These are phyloP conservation scores for Bimastos eiseni DNA, from an alignment of 2,888 invertebrate genomes.

Conservation along the genomic window DNA sequence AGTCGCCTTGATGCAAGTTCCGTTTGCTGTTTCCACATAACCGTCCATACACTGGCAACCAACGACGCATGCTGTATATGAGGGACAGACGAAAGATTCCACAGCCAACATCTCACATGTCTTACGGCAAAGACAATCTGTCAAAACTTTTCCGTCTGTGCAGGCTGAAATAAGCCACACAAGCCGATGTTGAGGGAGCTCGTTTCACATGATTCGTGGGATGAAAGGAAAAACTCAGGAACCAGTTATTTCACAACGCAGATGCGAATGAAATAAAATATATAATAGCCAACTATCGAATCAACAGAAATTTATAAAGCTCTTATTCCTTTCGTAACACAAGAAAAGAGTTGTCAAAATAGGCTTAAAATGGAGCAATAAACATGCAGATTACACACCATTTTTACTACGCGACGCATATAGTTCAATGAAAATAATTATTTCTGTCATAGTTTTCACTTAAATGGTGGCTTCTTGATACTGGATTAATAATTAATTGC, in stretches of 20 bases:
- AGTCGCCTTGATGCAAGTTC: constrained; percentile 33
- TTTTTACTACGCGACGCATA: no score
- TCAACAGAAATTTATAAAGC: no score
- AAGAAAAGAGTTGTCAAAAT: no score
- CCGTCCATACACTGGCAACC: constrained; percentile 35
- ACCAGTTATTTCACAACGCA: background rate
- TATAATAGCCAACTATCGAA: no score
- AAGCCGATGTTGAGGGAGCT: background rate
- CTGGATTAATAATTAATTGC: no score
- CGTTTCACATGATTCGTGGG: background rate
- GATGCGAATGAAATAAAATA: no score
- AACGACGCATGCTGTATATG: constrained; percentile 17
- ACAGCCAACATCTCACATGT: constrained; percentile 33
- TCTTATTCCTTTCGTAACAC: no score
- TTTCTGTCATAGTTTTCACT: no score
- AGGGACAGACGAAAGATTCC: constrained; percentile 27
- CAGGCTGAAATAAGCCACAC: constrained; percentile 29
- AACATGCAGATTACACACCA: no score
- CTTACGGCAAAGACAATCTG: constrained; percentile 33
- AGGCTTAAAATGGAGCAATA: no score
- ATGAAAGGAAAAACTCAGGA: background rate
- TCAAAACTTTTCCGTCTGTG: constrained; percentile 29
- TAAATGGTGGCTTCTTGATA: no score
- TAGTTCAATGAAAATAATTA: no score
- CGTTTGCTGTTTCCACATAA: constrained; percentile 30